Conservation (phyloP, 2,888 invertebrate genomes). For the Xanthorhoe designata region DNA sequence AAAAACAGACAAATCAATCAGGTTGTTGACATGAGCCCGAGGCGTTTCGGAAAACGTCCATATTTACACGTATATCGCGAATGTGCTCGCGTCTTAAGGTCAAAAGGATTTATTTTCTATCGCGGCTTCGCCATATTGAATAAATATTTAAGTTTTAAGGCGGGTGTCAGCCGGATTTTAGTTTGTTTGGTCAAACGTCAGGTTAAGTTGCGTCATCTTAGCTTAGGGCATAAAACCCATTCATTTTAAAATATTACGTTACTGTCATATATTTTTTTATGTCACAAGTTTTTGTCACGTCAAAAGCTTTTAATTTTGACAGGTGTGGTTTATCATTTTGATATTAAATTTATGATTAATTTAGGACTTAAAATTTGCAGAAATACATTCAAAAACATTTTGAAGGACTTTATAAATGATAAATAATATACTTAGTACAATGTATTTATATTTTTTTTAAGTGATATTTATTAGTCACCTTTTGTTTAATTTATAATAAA, state of each 20-base stretch:
- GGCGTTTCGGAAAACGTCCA: slow-evolving; percentile 13
- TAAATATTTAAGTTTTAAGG: slow-evolving; percentile 62
- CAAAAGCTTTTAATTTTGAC: slow-evolving; percentile 33
- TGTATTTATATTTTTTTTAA: slow-evolving; percentile 19
- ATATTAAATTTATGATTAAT: slow-evolving; percentile 1
- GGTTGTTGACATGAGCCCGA: background rate
- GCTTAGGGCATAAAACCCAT: slow-evolving; percentile 52
- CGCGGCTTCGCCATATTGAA: slow-evolving; percentile 43
- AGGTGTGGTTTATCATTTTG: slow-evolving; percentile 18
- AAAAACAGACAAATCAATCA: background rate
- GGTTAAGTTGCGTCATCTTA: slow-evolving; percentile 59
- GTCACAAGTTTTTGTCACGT: slow-evolving; percentile 24
- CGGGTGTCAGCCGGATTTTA: slow-evolving; percentile 68
- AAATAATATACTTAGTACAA: slow-evolving; percentile 26
- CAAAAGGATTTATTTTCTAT: slow-evolving; percentile 44
- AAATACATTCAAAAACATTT: background rate
- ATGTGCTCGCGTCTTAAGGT: slow-evolving; percentile 46
- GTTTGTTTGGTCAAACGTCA: slow-evolving; percentile 54
- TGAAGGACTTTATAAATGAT: background rate
- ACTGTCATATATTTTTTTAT: slow-evolving; percentile 31
- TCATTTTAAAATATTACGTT: slow-evolving; percentile 29
- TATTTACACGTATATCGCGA: slow-evolving; percentile 10
- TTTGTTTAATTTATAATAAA: slow-evolving; percentile 2
- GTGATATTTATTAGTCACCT: slow-evolving; percentile 9
- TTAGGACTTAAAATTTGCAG: too few species aligned